These are phyloP conservation scores for Apodemia zela DNA, from an alignment of 2,888 invertebrate species.

Conservation along the genomic window DNA sequence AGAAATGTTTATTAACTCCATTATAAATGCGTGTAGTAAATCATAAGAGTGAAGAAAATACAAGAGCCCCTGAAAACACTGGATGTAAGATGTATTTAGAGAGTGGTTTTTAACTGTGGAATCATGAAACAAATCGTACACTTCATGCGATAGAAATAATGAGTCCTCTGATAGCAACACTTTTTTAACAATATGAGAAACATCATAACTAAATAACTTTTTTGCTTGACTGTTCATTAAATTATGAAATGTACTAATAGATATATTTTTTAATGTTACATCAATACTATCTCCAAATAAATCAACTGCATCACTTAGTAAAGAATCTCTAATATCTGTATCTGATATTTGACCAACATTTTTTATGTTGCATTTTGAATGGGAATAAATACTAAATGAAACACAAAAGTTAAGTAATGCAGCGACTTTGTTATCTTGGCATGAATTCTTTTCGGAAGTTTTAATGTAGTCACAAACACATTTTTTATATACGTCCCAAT, in stretches of 20 bases:
- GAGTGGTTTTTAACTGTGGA: constrained; percentile 37
- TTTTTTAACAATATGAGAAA: constrained; percentile 45
- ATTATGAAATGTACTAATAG: constrained; percentile 49
- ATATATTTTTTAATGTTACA: constrained; percentile 53
- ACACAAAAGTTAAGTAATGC: constrained; percentile 57
- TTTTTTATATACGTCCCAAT: constrained; percentile 82
- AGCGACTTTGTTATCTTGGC: constrained; percentile 49
- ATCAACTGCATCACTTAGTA: constrained; percentile 57
- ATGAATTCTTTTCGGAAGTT: constrained; percentile 41
- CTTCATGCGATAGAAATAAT: constrained; percentile 56
- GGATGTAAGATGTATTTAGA: constrained; percentile 50
- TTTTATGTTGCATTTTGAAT: constrained; percentile 56
- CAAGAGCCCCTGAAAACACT: constrained; percentile 78
- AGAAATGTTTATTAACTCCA: too few species aligned
- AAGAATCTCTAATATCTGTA: constrained; percentile 50
- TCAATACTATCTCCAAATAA: constrained; percentile 52
- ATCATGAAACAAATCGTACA: constrained; percentile 47
- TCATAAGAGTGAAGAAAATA: constrained; percentile 47
- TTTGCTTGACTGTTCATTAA: constrained; percentile 46
- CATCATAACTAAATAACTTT: constrained; percentile 46
- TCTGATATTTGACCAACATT: constrained; percentile 59
- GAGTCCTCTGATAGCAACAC: constrained; percentile 55
- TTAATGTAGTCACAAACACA: constrained; percentile 66
- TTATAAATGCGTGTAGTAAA: too few species aligned
- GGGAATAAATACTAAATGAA: constrained; percentile 60